Evolutionary conservation across 2,797 vertebrate species (phyloP).

Genomic region (Buceros bicornis): DNA sequence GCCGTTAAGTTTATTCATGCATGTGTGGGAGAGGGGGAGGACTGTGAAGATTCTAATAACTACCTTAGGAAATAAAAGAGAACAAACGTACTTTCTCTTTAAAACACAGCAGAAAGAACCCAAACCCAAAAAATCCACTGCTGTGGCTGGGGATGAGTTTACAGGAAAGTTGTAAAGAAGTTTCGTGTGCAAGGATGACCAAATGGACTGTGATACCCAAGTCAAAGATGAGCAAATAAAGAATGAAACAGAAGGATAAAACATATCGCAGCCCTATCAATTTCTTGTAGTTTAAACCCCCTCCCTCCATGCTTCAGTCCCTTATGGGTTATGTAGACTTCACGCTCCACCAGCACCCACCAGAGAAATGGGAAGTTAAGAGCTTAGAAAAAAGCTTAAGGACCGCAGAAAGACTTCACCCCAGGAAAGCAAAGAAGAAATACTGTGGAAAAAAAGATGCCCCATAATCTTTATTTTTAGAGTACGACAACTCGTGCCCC

Average conservation of each 20-base stretch:
- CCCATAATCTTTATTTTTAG: not conserved
- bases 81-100: constrained; percentile 47
- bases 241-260: constrained; percentile 25
- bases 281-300: not conserved
- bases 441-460: not conserved
- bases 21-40: constrained; percentile 72
- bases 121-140: not conserved
- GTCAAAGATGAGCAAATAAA: not conserved
- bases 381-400: not conserved
- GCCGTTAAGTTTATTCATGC: constrained; percentile 64
- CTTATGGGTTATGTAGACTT: constrained; percentile 34
- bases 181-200: not conserved
- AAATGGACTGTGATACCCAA: not conserved
- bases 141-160: not conserved
- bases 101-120: not conserved
- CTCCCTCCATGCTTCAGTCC: not conserved
- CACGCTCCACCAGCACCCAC: not conserved
- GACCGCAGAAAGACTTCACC: not conserved
- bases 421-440: not conserved
- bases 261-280: not conserved
- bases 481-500: rapidly evolving
- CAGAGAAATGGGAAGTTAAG: not conserved
- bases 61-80: constrained; percentile 57
- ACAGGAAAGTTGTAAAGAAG: not conserved
- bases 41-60: constrained; percentile 66